phyloP scores from a whole-genome alignment of 2,888 invertebrate genomes.

The Amiota communis region DNA sequence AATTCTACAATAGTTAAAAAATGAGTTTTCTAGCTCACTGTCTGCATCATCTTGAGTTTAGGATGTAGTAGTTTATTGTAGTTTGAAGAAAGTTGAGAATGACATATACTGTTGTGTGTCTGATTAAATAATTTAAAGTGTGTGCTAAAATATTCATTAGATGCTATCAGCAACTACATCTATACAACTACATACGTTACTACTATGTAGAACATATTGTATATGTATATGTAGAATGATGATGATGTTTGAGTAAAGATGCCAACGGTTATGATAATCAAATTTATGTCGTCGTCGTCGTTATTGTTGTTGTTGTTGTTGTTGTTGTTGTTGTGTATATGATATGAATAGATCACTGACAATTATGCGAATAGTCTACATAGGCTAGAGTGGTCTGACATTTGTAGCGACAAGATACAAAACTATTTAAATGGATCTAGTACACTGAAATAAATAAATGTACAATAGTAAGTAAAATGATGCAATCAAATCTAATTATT shows the following conservation, averaged over 20 bases:
- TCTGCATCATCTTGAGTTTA: background rate
- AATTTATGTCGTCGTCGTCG: constrained; percentile 5
- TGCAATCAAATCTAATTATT: too few relatives aligned
- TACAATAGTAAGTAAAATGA: too few relatives aligned
- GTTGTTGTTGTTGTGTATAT: background rate
- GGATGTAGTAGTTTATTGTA: background rate
- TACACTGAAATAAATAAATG: background rate
- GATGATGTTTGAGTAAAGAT: constrained; percentile 1
- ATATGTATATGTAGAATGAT: background rate
- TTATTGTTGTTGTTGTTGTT: background rate
- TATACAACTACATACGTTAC: background rate
- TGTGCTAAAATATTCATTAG: constrained; percentile 24
- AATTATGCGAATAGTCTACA: constrained; percentile 4
- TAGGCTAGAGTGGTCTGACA: constrained; percentile 7
- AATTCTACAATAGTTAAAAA: background rate
- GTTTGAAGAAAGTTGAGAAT: background rate
- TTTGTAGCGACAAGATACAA: background rate
- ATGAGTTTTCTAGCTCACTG: constrained; percentile 29
- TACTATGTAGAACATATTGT: too few relatives aligned
- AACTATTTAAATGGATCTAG: background rate
- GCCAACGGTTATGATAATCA: constrained; percentile 25
- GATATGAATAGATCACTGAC: constrained; percentile 15
- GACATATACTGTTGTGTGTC: background rate
- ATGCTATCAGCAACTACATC: background rate
- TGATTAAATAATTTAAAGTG: constrained; percentile 27